Base-by-base conservation (phyloP, 1,140 invertebrate genomes). In the Archegozetes longisetosus region DNA sequence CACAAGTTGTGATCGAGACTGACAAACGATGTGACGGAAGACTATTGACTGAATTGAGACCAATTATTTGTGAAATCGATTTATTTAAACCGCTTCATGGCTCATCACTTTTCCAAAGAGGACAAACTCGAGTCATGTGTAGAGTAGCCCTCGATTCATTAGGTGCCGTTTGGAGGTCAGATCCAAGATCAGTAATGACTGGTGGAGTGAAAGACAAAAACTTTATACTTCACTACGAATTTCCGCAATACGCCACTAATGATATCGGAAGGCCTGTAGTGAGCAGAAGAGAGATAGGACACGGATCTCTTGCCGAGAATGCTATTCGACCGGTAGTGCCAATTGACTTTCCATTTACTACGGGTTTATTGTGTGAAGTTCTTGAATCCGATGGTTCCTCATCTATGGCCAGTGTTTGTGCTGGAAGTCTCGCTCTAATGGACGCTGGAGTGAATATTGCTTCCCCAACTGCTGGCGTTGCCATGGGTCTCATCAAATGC, bases 201-300 rank as follows among this genome's bases (percentile, higher is more conserved):
- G 87, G 88, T 64, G 90, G 88, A 29, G 67, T 90, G 29, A 93
- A 92, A 73, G 86, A 93, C 66, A 96, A 96, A 72, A 95, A 93
- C 72, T 98, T 98, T 73, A 94, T 97, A 75, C 75, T 97, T 0
- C 92, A 98, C 76, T 98, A 97, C 75, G 91, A 96, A 76, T 99
- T 99, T 75, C 96, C 95, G 14, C 84, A 89, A 0, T 98, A 89
- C 78, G 94, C 95, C 4, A 94, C 88, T 2, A 95, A 95, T 66
- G 93, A 98, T 73, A 83, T 85, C 55, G 85, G 86, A 1, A 75
- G 79, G 52, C 70, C 78, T 53, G 81, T 80, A 2, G 76, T 77
- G 0, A 84, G 85, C 48, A 78, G 94, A 64, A 76, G 94, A 62
- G 80, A 83, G 70, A 61, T 83, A 9, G 95, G 95, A 0, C 95